phyloP scores from a whole-genome alignment of 2,797 vertebrate genomes.

The Sphenodon punctatus region DNA sequence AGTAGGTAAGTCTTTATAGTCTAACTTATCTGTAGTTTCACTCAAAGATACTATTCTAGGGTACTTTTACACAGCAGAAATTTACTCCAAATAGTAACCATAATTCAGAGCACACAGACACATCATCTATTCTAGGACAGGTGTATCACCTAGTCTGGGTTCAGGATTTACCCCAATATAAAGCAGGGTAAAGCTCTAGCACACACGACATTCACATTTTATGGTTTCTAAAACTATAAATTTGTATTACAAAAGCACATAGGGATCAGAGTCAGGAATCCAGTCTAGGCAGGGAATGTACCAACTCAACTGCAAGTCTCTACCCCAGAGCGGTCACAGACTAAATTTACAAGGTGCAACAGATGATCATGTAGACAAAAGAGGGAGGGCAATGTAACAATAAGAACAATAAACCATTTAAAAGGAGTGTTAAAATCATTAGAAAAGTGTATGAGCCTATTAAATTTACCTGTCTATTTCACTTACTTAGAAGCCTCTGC shows the following conservation, averaged over 20 bases:
- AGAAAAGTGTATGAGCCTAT: rapidly evolving
- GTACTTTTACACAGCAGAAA: too few species aligned
- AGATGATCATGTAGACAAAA: background rate
- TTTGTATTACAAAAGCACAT: background rate
- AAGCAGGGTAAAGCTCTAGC: too few species aligned
- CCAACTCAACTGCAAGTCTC: background rate
- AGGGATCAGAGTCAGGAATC: background rate
- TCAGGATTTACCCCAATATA: too few species aligned
- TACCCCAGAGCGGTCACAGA: background rate
- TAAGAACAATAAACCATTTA: background rate
- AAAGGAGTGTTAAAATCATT: background rate
- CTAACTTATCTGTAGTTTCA: too few species aligned
- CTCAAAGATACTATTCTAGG: too few species aligned
- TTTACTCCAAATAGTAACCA: too few species aligned
- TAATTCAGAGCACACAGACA: too few species aligned
- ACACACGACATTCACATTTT: background rate
- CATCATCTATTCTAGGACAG: too few species aligned
- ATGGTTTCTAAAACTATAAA: background rate
- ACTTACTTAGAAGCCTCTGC: background rate
- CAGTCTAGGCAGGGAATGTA: background rate
- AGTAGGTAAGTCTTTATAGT: too few species aligned
- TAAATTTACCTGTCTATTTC: background rate
- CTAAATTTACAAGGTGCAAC: rapidly evolving
- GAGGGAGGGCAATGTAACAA: background rate
- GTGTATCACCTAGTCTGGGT: too few species aligned